These are phyloP conservation scores for Mesaphorura yosii DNA, from an alignment of 1,140 invertebrate genomes.

Conservation along the genomic window DNA sequence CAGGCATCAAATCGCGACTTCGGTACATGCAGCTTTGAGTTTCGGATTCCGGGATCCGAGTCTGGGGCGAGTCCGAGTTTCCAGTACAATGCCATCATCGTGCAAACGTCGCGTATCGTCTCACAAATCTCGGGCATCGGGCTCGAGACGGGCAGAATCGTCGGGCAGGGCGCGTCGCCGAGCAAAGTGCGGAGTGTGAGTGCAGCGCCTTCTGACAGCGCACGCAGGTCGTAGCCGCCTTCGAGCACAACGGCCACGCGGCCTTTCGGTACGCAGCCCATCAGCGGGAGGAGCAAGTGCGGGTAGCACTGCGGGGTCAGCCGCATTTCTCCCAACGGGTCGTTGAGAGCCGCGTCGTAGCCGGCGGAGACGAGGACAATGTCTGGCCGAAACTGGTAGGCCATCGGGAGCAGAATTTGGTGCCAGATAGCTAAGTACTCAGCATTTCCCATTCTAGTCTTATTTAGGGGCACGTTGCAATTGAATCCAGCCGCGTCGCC, in stretches of 20 bases:
- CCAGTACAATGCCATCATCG: neutral
- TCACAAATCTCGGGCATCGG: conserved; percentile 35
- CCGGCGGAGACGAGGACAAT: conserved; percentile 76
- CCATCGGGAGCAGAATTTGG: conserved; percentile 76
- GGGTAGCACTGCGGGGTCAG: conserved; percentile 76
- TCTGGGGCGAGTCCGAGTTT: neutral
- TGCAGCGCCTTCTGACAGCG: conserved; percentile 76
- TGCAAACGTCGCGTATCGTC: neutral
- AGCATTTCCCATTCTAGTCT: conserved; percentile 63
- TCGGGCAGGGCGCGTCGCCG: conserved; percentile 71
- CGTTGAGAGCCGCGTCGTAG: conserved; percentile 79
- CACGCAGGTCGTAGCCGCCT: conserved; percentile 83
- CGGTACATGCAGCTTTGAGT: too few species aligned
- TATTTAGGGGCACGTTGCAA: conserved; percentile 86
- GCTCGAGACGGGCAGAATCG: conserved; percentile 42
- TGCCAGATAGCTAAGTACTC: conserved; percentile 88
- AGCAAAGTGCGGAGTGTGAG: conserved; percentile 67
- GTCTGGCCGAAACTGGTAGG: conserved; percentile 79
- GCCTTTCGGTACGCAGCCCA: conserved; percentile 57
- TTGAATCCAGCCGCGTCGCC: conserved; percentile 69
- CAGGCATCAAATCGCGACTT: neutral
- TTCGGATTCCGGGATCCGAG: neutral
- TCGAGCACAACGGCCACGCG: conserved; percentile 73
- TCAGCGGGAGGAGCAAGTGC: conserved; percentile 62
- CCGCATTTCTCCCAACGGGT: conserved; percentile 83